phyloP scores from a whole-genome alignment of 2,888 invertebrate species.

The Malthinus flaveolus region DNA sequence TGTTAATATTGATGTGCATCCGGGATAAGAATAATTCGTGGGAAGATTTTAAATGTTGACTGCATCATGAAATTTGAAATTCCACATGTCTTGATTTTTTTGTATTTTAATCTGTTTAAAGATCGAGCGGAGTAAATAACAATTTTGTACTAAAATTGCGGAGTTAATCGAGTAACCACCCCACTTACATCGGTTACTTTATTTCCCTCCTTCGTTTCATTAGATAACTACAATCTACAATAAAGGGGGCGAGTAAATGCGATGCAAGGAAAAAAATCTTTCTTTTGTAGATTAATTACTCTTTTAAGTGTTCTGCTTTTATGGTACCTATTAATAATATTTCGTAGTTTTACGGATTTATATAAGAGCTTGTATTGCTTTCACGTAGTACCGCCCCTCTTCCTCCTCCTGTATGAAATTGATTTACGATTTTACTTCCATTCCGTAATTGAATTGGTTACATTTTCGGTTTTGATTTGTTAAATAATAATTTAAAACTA shows the following conservation, averaged over 20 bases:
- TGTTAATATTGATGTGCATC: not conserved
- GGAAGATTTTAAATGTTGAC: too few species aligned
- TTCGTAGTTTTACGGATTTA: not conserved
- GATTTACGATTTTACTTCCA: not conserved
- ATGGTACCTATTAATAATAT: not conserved
- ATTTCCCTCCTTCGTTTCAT: constrained; percentile 19
- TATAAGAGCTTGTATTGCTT: not conserved
- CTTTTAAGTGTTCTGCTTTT: constrained; percentile 3
- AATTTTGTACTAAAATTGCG: constrained; percentile 15
- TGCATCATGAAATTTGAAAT: too few species aligned
- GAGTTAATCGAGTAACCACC: constrained; percentile 22
- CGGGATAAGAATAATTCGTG: not conserved
- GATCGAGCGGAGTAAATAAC: not conserved
- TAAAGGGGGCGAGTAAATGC: not conserved
- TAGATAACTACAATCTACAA: constrained; percentile 15
- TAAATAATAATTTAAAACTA: too few species aligned
- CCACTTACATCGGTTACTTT: constrained; percentile 21
- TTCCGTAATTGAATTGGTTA: not conserved
- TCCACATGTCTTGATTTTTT: too few species aligned
- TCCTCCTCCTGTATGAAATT: not conserved
- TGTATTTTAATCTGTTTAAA: too few species aligned
- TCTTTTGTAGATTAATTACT: constrained; percentile 1
- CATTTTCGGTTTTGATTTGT: too few species aligned
- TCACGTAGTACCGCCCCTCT: not conserved
- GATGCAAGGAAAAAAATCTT: not conserved